A percentile compares a stretch with the other conserved stretches of the same genome.
phyloP scores from a whole-genome alignment of 2,888 invertebrate species.

The Eulithis testata region DNA sequence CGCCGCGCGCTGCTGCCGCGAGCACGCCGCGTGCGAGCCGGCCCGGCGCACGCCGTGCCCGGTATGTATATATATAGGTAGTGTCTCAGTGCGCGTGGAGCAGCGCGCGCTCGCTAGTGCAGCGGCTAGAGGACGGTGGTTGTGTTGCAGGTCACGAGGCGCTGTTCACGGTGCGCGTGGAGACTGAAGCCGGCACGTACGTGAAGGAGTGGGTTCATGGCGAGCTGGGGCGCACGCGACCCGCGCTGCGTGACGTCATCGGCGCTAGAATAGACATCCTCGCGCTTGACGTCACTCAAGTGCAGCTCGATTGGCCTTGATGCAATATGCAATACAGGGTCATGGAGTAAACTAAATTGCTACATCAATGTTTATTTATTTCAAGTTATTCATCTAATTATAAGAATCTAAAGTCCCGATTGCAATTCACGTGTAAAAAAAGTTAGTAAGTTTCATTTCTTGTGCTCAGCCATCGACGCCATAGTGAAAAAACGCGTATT shows the following conservation, averaged over 20 bases:
- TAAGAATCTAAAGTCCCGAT: too few relatives aligned
- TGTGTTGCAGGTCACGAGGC: slow-evolving; percentile 54
- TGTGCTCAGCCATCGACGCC: too few relatives aligned
- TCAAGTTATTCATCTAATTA: too few relatives aligned
- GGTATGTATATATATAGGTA: not conserved
- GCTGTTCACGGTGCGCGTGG: slow-evolving; percentile 87
- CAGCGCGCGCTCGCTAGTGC: too few relatives aligned
- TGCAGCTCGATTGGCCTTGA: slow-evolving; percentile 90
- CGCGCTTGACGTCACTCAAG: slow-evolving; percentile 94
- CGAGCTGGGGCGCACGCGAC: slow-evolving; percentile 95
- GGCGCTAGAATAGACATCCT: slow-evolving; percentile 92
- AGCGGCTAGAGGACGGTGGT: too few relatives aligned
- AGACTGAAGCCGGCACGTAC: slow-evolving; percentile 97
- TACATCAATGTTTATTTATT: too few relatives aligned
- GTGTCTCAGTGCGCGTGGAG: too few relatives aligned
- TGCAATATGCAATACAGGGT: not conserved
- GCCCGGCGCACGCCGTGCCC: slow-evolving; percentile 67
- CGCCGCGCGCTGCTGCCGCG: slow-evolving; percentile 90
- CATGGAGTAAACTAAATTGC: too few relatives aligned
- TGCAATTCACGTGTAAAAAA: too few relatives aligned
- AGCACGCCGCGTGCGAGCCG: slow-evolving; percentile 84
- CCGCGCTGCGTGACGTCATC: slow-evolving; percentile 89
- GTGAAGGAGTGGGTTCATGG: slow-evolving; percentile 99
- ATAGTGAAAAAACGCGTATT: too few relatives aligned
- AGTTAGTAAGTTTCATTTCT: too few relatives aligned